Conservation (phyloP, 2,888 invertebrate genomes). For the Cheilosia urbana region DNA sequence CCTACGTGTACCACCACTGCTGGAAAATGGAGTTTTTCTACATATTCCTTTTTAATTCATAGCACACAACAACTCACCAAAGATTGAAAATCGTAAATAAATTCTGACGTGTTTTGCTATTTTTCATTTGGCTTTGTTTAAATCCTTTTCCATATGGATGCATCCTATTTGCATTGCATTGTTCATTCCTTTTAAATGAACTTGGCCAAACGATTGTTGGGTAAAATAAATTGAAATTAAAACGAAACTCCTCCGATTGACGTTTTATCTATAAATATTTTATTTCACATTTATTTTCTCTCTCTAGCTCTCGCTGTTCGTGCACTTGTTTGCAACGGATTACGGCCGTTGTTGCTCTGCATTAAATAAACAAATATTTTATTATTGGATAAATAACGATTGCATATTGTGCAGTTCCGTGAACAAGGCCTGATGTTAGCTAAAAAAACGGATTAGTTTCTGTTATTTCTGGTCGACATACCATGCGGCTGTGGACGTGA, state of each 20-base stretch:
- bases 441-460: conserved; percentile 45
- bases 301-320: conserved; percentile 36
- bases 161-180: conserved; percentile 1
- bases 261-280: conserved; percentile 13
- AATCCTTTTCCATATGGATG: conserved; percentile 10
- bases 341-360: conserved; percentile 18
- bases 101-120: conserved; percentile 3
- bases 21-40: too few species aligned
- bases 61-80: not conserved
- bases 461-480: not conserved
- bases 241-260: conserved; percentile 7
- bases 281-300: not conserved
- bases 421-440: conserved; percentile 36
- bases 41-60: too few species aligned
- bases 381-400: conserved; percentile 42
- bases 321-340: conserved; percentile 34
- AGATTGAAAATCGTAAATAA: conserved; percentile 14
- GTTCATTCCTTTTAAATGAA: not conserved
- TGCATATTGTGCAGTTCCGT: conserved; percentile 10
- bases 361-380: conserved; percentile 44
- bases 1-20: too few species aligned
- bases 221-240: conserved; percentile 40
- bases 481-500: not conserved
- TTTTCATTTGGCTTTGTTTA: not conserved
- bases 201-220: not conserved